These are phyloP conservation scores for Nudaria mundana DNA, from an alignment of 2,888 invertebrate genomes.

Conservation along the genomic window DNA sequence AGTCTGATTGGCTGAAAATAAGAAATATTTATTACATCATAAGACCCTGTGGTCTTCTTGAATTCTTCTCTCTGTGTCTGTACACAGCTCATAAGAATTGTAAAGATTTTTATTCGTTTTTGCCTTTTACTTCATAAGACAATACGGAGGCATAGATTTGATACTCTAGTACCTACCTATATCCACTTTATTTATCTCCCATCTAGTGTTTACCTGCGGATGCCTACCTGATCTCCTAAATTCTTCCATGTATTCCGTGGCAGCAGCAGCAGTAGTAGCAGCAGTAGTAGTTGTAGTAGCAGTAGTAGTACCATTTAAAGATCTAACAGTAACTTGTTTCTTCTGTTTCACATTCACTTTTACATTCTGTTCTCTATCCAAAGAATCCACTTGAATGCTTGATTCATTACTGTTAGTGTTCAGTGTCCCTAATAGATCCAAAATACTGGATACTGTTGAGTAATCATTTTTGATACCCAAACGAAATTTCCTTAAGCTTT, in stretches of 20 bases:
- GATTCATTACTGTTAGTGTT: not conserved
- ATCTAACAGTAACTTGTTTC: not conserved
- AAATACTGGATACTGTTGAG: not conserved
- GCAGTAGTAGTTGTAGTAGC: not conserved
- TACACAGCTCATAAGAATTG: too few species aligned
- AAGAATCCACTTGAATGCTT: not conserved
- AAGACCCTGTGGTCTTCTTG: too few species aligned
- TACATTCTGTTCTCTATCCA: not conserved
- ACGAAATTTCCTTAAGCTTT: not conserved
- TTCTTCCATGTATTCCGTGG: slow-evolving; percentile 1
- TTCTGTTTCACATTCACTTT: not conserved
- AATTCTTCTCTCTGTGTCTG: too few species aligned
- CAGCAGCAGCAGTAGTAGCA: not conserved
- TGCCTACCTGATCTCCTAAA: slow-evolving; percentile 1
- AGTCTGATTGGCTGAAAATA: not conserved
- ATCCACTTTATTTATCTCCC: too few species aligned
- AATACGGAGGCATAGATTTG: too few species aligned
- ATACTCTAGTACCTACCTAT: too few species aligned
- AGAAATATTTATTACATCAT: too few species aligned
- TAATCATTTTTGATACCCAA: too few species aligned
- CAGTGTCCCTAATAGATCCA: too few species aligned
- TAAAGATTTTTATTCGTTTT: too few species aligned
- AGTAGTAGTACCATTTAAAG: not conserved
- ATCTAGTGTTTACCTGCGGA: too few species aligned
- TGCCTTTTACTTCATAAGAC: too few species aligned